Evolutionary conservation across 2,888 invertebrate species (phyloP).

Genomic region (Tiliacea aurago): DNA sequence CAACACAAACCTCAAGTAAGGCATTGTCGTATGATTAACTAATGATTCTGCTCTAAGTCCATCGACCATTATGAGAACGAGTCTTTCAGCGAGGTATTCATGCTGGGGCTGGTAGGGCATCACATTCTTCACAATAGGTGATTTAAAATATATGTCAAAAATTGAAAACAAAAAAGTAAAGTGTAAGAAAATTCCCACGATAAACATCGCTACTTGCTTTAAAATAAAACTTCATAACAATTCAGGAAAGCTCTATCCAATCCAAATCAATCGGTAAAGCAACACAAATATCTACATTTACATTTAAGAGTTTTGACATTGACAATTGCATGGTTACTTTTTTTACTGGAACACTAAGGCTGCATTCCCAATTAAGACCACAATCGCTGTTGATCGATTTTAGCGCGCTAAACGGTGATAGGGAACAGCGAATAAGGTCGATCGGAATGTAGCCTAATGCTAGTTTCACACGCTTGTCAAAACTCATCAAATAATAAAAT

Average conservation of each 20-base stretch:
- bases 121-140: conserved; percentile 95
- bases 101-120: conserved; percentile 86
- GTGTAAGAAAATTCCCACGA: conserved; percentile 92
- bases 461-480: too few species aligned
- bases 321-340: too few species aligned
- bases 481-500: too few species aligned
- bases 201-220: conserved; percentile 74
- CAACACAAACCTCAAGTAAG: conserved; percentile 91
- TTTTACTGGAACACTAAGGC: too few species aligned
- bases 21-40: conserved; percentile 91
- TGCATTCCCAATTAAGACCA: too few species aligned
- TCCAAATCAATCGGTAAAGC: too few species aligned
- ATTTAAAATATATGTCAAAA: conserved; percentile 98
- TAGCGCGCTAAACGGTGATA: too few species aligned
- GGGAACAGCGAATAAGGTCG: too few species aligned
- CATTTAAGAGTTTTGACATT: too few species aligned
- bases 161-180: conserved; percentile 94
- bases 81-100: conserved; percentile 92
- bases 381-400: too few species aligned
- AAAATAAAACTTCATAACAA: conserved; percentile 18
- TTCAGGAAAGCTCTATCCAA: background rate
- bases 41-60: conserved; percentile 97
- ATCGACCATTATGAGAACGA: conserved; percentile 97
- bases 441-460: too few species aligned
- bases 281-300: too few species aligned